Conservation (phyloP, 2,888 invertebrate genomes). For the Lasioglossum lativentre region DNA sequence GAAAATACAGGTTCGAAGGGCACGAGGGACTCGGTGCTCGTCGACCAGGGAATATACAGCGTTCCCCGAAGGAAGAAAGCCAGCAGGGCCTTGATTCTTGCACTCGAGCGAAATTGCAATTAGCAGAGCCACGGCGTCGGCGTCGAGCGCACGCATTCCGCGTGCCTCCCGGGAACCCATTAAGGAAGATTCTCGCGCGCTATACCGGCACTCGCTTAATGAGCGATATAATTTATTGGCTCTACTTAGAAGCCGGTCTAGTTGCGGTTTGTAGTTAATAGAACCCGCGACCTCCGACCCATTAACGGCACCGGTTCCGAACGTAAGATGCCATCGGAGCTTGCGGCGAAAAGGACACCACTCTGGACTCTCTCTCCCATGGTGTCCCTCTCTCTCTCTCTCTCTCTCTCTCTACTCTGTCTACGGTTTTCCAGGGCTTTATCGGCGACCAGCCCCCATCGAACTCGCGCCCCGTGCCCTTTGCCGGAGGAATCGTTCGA, state of each 20-base stretch:
- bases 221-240: conserved; percentile 77
- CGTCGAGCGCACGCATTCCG: conserved; percentile 64
- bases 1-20: too few relatives aligned
- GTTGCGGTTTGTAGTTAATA: conserved; percentile 72
- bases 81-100: conserved; percentile 42
- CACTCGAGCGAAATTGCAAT: conserved; percentile 68
- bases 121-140: conserved; percentile 41
- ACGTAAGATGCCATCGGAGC: conserved; percentile 56
- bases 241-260: conserved; percentile 69
- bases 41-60: too few relatives aligned
- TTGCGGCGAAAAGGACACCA: conserved; percentile 14
- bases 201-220: conserved; percentile 67
- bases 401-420: neutral
- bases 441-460: conserved; percentile 20
- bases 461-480: conserved; percentile 28
- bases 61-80: neutral
- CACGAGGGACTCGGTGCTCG: too few relatives aligned
- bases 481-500: neutral
- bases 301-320: conserved; percentile 62
- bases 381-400: neutral
- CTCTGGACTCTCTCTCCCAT: neutral
- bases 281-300: conserved; percentile 69
- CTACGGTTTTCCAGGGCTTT: conserved; percentile 14
- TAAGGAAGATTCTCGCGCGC: conserved; percentile 74
- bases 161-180: conserved; percentile 67